Percentiles rank a stretch among this genome's conserved stretches.
Conservation (phyloP, 2,797 vertebrate species). For the Muscicapa striata region DNA sequence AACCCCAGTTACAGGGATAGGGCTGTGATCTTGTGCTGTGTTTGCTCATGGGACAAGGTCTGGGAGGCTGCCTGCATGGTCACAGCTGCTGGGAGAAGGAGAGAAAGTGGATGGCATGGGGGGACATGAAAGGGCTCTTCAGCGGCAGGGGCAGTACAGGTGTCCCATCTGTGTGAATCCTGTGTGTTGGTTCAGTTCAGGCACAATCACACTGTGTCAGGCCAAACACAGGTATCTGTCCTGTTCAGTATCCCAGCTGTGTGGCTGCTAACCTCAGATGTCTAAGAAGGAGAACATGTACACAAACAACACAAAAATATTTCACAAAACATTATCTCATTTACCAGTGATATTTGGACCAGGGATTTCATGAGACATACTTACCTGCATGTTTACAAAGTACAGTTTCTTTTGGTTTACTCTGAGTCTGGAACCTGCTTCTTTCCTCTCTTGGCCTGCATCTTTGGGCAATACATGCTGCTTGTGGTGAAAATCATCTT, state of each 20-base stretch:
- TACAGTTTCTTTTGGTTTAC: not conserved
- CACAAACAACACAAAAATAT: not conserved
- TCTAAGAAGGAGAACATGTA: not conserved
- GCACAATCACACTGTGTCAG: not conserved
- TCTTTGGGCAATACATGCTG: not conserved
- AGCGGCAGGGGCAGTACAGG: not conserved
- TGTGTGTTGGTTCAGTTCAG: not conserved
- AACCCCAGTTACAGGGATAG: not conserved
- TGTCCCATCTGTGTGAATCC: not conserved
- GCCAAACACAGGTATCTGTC: too few species aligned
- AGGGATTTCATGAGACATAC: not conserved
- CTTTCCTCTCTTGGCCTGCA: not conserved
- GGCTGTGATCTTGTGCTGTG: not conserved
- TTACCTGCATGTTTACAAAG: not conserved
- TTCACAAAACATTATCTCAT: not conserved
- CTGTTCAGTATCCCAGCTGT: accelerated
- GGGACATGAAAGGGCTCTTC: not conserved
- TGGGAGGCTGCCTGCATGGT: not conserved
- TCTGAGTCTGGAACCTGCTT: not conserved
- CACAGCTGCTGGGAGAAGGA: not conserved
- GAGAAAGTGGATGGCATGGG: not conserved
- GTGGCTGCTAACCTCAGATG: not conserved
- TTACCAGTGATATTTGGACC: not conserved
- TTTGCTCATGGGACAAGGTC: not conserved
- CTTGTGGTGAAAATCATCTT: not conserved